These are phyloP conservation scores for Hyppa rectilinea DNA, from an alignment of 2,888 invertebrate genomes.

Conservation along the genomic window DNA sequence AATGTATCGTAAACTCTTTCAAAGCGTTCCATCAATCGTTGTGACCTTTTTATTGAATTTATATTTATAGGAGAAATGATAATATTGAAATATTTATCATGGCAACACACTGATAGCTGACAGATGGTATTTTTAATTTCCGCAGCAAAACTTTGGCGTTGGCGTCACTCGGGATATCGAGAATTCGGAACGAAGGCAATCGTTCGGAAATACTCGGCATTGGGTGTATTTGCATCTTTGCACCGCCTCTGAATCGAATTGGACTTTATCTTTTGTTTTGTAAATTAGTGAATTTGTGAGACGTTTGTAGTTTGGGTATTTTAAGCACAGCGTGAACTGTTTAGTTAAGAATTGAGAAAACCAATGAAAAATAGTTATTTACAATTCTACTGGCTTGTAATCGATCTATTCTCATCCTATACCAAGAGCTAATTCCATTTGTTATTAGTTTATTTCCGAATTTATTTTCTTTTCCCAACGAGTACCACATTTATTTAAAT, in stretches of 20 bases:
- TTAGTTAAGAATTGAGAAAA: not conserved
- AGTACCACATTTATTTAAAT: too few relatives aligned
- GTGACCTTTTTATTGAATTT: constrained; percentile 48
- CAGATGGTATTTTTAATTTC: constrained; percentile 70
- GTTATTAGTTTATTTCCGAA: too few relatives aligned
- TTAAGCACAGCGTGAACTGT: constrained; percentile 26
- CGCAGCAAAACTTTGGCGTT: constrained; percentile 50
- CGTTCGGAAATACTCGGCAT: constrained; percentile 63
- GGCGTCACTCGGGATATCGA: constrained; percentile 31
- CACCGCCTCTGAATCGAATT: constrained; percentile 49
- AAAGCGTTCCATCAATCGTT: constrained; percentile 44
- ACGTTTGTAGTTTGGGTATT: constrained; percentile 26
- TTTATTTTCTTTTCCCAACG: too few relatives aligned
- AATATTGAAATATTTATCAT: constrained; percentile 62
- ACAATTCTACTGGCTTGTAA: too few relatives aligned
- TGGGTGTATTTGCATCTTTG: constrained; percentile 68
- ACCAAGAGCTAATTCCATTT: too few relatives aligned
- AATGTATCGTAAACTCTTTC: constrained; percentile 41
- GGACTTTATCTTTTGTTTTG: constrained; percentile 51
- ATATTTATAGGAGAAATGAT: constrained; percentile 48
- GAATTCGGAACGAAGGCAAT: constrained; percentile 59
- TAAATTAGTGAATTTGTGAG: constrained; percentile 40
- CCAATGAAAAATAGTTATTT: constrained; percentile 9
- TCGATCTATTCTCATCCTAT: too few relatives aligned
- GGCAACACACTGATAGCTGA: constrained; percentile 55